Percentiles rank a stretch among this genome's conserved stretches.
phyloP scores from a whole-genome alignment of 2,113 vertebrate species.

The Leucosticte australis region DNA sequence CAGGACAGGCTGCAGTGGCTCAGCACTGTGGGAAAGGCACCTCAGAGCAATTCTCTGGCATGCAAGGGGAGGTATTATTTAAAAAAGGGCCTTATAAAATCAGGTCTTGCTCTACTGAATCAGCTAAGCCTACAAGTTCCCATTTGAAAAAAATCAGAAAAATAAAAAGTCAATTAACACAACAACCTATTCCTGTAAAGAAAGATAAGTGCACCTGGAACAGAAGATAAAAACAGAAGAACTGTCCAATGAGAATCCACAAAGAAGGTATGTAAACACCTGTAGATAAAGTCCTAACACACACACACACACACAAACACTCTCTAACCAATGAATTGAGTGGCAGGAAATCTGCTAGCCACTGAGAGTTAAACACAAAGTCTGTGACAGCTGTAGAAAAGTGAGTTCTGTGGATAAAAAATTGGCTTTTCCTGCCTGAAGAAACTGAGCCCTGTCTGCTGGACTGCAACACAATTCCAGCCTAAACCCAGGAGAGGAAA shows the following conservation, averaged over 20 bases:
- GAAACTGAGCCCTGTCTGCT: not conserved
- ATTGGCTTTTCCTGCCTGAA: not conserved
- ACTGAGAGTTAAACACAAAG: not conserved
- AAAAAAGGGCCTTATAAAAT: not conserved
- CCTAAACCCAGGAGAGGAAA: not conserved
- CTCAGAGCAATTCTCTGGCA: not conserved
- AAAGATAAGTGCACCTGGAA: not conserved
- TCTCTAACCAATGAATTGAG: not conserved
- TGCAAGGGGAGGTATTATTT: not conserved
- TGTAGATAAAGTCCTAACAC: not conserved
- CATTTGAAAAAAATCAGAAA: not conserved
- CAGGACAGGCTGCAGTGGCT: not conserved
- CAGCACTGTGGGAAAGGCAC: not conserved
- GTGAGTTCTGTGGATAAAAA: not conserved
- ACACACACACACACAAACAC: not conserved
- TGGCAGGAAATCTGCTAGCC: not conserved
- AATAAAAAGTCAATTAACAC: not conserved
- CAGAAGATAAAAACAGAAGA: not conserved
- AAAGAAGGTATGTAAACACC: too few species aligned
- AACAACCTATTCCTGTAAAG: not conserved
- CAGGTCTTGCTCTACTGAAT: not conserved
- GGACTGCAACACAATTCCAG: not conserved
- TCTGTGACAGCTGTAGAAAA: not conserved
- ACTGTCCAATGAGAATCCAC: not conserved
- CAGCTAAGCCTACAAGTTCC: not conserved